Percentiles rank a stretch among this genome's conserved stretches.
These are phyloP conservation scores for Taeniopygia guttata DNA, from an alignment of 2,797 vertebrate species.

Conservation along the genomic window DNA sequence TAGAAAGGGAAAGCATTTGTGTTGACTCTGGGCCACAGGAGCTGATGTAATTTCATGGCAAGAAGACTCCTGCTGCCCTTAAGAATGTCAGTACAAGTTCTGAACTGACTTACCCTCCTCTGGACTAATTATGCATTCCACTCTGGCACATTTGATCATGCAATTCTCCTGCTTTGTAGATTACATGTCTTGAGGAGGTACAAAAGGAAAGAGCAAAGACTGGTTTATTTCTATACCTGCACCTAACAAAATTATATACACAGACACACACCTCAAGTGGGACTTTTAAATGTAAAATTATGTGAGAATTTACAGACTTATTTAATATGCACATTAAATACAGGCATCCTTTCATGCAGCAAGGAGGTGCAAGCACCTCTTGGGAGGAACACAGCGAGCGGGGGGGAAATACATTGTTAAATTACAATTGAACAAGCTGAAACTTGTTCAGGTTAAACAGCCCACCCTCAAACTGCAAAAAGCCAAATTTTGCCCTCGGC, in stretches of 20 bases:
- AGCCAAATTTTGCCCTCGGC: slow-evolving; percentile 50
- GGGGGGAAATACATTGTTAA: slow-evolving; percentile 41
- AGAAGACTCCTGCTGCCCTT: slow-evolving; percentile 54
- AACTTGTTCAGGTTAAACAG: slow-evolving; percentile 53
- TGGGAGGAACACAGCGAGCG: slow-evolving; percentile 33
- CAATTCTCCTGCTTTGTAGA: slow-evolving; percentile 58
- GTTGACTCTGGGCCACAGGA: slow-evolving; percentile 39
- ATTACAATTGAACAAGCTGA: slow-evolving; percentile 38
- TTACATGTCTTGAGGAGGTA: slow-evolving; percentile 65
- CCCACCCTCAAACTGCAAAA: slow-evolving; percentile 63
- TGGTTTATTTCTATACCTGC: slow-evolving; percentile 44
- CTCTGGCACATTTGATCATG: slow-evolving; percentile 64
- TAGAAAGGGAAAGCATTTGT: slow-evolving; percentile 59
- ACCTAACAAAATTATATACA: slow-evolving; percentile 40
- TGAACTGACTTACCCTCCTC: slow-evolving; percentile 69
- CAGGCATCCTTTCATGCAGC: slow-evolving; percentile 41
- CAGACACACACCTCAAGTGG: slow-evolving; percentile 33
- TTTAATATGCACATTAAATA: slow-evolving; percentile 49
- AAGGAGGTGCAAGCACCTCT: slow-evolving; percentile 35
- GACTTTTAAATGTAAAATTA: slow-evolving; percentile 56
- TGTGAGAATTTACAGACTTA: slow-evolving; percentile 50
- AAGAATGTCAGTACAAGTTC: slow-evolving; percentile 69
- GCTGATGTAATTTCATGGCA: slow-evolving; percentile 65
- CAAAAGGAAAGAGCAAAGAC: slow-evolving; percentile 63
- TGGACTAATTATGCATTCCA: slow-evolving; percentile 70